Base-by-base conservation (phyloP, 2,888 invertebrate species). In the Drosophila testacea region DNA sequence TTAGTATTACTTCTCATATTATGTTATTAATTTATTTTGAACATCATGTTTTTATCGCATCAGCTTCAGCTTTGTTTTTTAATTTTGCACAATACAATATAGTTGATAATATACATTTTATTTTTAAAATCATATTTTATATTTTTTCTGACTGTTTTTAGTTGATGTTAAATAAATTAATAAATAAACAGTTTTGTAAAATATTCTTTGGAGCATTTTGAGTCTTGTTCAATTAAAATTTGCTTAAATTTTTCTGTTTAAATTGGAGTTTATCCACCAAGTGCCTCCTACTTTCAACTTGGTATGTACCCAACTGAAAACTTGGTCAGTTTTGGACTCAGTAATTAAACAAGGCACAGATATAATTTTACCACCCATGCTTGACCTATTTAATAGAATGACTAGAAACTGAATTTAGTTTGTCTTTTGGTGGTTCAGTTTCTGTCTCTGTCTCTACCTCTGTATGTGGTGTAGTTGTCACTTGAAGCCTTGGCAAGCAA, bases 401-500 rank as follows among this genome's bases (percentile, higher is more conserved):
- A 28, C 75, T 60, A 73, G 62, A 61, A 38, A 36, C 52, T 32
- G 42, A 60, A 39, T 44, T 61, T 44, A 60, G 78, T 60, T 56
- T 51, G 55, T 36, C 44, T 55, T 2, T n/a, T 30, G 30, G 30
- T 46, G 30, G n/a, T 34, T 51, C 13, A 10, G 34, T 16, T 46
- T 28, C 36, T 50, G 10, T 28, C 36, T 44, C 22, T 27, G 36
- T 55, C 16, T 16, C 9, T n/a, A 36, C 47, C 13, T 36, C 28
- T 46, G 32, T 32, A 47, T 52, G 30, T 63, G 64, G 69, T 66
- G 46, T 36, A 48, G 57, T 81, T 87, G 83, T 80, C 83, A 88
- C 69, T 83, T 56, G 78, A 63, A 76, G 86, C 63, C 69, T 67
- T 54, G 67, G 47, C 76, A 73, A 83, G 89, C 73, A 78, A 84